These are phyloP conservation scores for Boulengeromyrus knoepffleri DNA, from an alignment of 2,113 vertebrate species.

Conservation along the genomic window DNA sequence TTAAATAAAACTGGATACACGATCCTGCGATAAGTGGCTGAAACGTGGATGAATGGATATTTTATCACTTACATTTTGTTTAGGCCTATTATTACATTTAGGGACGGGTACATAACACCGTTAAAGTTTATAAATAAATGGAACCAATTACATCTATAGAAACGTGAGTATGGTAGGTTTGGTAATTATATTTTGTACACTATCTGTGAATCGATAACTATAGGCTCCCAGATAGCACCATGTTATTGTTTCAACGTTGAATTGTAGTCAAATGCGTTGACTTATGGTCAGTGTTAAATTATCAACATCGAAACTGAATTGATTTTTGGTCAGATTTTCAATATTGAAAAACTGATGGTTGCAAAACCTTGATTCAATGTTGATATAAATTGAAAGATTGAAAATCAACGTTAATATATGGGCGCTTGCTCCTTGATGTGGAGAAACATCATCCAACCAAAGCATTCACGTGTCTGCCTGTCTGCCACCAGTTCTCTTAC, in stretches of 20 bases:
- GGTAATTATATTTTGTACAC: neutral
- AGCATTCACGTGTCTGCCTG: neutral
- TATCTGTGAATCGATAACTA: neutral
- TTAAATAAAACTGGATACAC: neutral
- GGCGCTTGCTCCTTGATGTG: neutral
- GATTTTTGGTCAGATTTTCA: no score
- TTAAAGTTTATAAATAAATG: neutral
- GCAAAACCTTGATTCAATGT: no score
- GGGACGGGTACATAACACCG: neutral
- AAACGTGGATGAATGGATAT: neutral
- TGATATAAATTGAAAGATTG: no score
- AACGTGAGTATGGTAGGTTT: neutral
- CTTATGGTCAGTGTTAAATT: no score
- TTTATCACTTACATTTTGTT: neutral
- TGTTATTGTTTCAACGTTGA: no score
- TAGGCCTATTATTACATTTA: neutral
- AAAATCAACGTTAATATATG: no score
- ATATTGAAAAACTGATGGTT: no score
- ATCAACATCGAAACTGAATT: no score
- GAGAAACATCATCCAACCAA: neutral
- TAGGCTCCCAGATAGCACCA: neutral
- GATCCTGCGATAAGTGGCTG: neutral
- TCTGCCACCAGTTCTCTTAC: neutral
- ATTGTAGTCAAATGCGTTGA: no score
- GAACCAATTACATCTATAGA: neutral